phyloP scores from a whole-genome alignment of 2,113 vertebrate genomes.

The Sylvietta virens region DNA sequence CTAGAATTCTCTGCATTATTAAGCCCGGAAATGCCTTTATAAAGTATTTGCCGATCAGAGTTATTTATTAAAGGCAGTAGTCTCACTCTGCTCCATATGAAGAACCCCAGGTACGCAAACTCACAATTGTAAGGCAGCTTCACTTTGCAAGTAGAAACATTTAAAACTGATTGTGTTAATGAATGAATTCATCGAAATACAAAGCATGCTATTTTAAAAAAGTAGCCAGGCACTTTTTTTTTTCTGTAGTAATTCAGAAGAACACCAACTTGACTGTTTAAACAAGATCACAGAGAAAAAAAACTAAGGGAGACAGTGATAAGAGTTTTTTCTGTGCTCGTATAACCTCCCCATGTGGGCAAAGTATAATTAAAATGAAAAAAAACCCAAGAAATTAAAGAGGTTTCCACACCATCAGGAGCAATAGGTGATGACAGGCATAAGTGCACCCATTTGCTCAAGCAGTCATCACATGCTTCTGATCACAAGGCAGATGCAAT shows the following conservation, averaged over 20 bases:
- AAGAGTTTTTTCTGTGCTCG: background rate
- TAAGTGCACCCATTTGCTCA: background rate
- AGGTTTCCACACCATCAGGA: background rate
- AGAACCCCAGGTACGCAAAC: background rate
- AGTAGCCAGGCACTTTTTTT: background rate
- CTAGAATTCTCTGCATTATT: background rate
- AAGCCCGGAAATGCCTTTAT: too few relatives aligned
- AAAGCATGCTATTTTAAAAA: rapidly evolving
- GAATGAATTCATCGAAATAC: background rate
- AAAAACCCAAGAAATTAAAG: background rate
- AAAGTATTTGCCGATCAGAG: background rate
- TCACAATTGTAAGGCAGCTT: background rate
- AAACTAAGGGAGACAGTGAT: background rate
- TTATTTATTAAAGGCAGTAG: too few relatives aligned
- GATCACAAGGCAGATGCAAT: background rate
- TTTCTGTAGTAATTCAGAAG: background rate
- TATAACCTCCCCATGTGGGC: rapidly evolving
- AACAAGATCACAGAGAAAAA: background rate
- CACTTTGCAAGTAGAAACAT: background rate
- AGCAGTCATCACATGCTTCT: background rate
- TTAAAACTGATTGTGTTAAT: background rate
- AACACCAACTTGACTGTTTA: background rate
- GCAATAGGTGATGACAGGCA: background rate
- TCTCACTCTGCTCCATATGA: background rate
- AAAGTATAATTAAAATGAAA: background rate